phyloP scores from a whole-genome alignment of 1,140 invertebrate species.

The Coptotermes formosanus region DNA sequence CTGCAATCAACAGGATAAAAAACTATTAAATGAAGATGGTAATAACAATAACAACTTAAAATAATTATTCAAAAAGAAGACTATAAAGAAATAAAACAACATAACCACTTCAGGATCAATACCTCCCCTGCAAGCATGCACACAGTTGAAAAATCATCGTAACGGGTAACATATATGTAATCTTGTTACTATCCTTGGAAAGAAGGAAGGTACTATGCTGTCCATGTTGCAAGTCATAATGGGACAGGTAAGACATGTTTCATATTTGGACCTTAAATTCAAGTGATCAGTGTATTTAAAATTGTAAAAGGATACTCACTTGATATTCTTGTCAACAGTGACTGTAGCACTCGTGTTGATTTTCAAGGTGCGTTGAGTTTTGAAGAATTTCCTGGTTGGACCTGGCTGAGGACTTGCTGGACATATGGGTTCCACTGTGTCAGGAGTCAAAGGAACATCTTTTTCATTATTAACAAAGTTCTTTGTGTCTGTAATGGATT shows the following conservation, averaged over 20 bases:
- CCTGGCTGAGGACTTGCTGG: constrained; percentile 37
- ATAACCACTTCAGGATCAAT: too few relatives aligned
- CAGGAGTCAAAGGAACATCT: neutral
- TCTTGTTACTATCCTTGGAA: too few relatives aligned
- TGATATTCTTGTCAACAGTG: constrained; percentile 43
- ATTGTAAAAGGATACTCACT: constrained; percentile 36
- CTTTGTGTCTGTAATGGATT: neutral
- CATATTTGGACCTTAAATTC: too few relatives aligned
- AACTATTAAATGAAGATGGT: neutral
- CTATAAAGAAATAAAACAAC: too few relatives aligned
- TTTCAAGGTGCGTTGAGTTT: constrained; percentile 40
- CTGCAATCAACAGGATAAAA: neutral
- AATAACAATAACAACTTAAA: neutral
- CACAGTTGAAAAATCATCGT: too few relatives aligned
- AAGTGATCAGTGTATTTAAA: too few relatives aligned
- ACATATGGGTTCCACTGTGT: neutral
- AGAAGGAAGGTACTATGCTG: too few relatives aligned
- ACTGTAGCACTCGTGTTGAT: constrained; percentile 39
- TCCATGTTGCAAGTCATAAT: too few relatives aligned
- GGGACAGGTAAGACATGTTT: too few relatives aligned
- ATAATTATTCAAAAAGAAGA: neutral
- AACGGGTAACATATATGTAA: too few relatives aligned
- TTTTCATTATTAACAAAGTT: neutral
- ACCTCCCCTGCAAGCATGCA: too few relatives aligned
- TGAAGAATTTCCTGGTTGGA: constrained; percentile 45